Evolutionary conservation across 2,888 invertebrate species (phyloP).

Genomic region (Loripinus fragilis): DNA sequence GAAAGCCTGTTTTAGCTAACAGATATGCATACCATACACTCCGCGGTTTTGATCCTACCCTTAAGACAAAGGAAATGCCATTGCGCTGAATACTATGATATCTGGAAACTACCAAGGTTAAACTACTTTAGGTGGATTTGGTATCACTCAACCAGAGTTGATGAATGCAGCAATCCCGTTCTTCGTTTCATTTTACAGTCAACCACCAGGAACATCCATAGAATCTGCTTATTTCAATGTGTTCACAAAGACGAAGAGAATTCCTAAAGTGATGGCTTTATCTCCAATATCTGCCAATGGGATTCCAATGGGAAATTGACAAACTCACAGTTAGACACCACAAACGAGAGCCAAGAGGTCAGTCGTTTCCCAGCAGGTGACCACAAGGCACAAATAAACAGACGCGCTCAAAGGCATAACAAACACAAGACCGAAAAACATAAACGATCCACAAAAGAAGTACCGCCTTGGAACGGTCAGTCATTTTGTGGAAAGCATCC

Average conservation of each 20-base stretch:
- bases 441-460: too few species aligned
- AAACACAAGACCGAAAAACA: too few species aligned
- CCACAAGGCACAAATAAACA: too few species aligned
- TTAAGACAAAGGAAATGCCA: too few species aligned
- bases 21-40: too few species aligned
- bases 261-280: slow-evolving; percentile 23
- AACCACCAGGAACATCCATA: slow-evolving; percentile 31
- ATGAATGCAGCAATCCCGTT: slow-evolving; percentile 9
- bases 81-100: slow-evolving; percentile 6
- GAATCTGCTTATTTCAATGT: slow-evolving; percentile 30
- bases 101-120: slow-evolving; percentile 7
- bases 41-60: too few species aligned
- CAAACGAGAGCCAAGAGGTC: slow-evolving; percentile 22
- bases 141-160: not conserved
- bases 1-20: too few species aligned
- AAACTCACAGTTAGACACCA: too few species aligned
- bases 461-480: too few species aligned
- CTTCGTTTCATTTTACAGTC: slow-evolving; percentile 26
- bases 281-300: slow-evolving; percentile 37
- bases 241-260: slow-evolving; percentile 21
- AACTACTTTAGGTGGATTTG: not conserved
- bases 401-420: too few species aligned
- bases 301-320: too few species aligned
- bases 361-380: too few species aligned
- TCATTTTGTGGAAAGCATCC: slow-evolving; percentile 24